Base-by-base conservation (phyloP, 2,113 vertebrate genomes). In the Blennius ocellaris region DNA sequence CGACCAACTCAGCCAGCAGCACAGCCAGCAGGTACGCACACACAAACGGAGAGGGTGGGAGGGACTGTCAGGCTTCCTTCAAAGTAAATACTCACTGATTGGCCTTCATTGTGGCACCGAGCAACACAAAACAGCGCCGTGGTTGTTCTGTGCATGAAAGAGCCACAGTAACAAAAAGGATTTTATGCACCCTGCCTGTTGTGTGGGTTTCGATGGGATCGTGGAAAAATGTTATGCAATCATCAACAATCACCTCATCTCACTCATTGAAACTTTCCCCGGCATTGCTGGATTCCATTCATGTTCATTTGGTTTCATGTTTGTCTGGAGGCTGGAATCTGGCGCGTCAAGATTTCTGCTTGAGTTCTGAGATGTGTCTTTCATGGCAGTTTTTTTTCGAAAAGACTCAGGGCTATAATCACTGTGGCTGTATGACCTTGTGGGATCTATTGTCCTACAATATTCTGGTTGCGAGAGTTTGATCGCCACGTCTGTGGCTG, bases 1-100 rank as follows among this genome's bases (percentile, higher is more conserved):
- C 0, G 91, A 92, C 17, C 80, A 90, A 55, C 60, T 76, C 39
- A 69, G 62, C 48, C 78, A 83, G 76, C 85, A 90, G 54, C 85
- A 87, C 48, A 83, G 60, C 69, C 90, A 90, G 69, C 90, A 92
- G 89, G 91, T 92, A 82, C 17, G 8, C 0, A 47, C 7, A 17
- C 30, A 56, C 11, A 9, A 39, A 61, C 3, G 15, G n/a, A 36
- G 7, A 0, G 30, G 12, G 4, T 63, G 36, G 21, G 21, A 4
- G 21, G 21, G 21, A 30, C 21, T 30, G 21, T 30, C 21, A 15
- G 8, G 69, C 3, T 15, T 17, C 59, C 40, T 53, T 48, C 8
- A 36, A 45, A 61, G 21, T 41, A 52, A 72, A 54, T 40, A 21
- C 63, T 6, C 14, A 53, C 38, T 11, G 38, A 62, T 44, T 69